Evolutionary conservation across 2,113 vertebrate species (phyloP).

Genomic region (Xenopus borealis): DNA sequence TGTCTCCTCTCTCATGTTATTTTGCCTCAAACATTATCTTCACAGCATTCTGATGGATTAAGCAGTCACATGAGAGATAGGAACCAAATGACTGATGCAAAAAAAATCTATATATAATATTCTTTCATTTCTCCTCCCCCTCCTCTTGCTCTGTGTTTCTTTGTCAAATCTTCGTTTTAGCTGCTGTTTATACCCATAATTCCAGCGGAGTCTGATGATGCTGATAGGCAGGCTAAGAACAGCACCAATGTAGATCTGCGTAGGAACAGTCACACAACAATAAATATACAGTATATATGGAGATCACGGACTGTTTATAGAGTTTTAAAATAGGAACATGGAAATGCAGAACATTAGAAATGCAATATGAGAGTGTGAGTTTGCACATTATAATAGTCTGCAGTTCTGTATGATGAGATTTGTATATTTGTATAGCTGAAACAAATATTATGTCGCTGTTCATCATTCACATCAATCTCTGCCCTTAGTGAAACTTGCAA

Average conservation of each 20-base stretch:
- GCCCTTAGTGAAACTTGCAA: too few species aligned
- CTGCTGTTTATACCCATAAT: constrained; percentile 35
- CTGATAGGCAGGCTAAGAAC: constrained; percentile 7
- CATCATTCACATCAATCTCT: too few species aligned
- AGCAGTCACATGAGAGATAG: constrained; percentile 99
- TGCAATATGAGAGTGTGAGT: too few species aligned
- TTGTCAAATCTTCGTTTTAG: constrained; percentile 30
- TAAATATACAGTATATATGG: constrained; percentile 4
- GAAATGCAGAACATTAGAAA: too few species aligned
- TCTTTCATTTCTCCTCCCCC: constrained; percentile 30
- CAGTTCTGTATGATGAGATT: too few species aligned
- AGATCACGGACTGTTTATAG: neutral
- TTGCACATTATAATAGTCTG: too few species aligned
- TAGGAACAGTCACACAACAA: neutral
- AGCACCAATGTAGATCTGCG: constrained; percentile 2
- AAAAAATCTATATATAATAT: constrained; percentile 65
- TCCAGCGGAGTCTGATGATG: constrained; percentile 17
- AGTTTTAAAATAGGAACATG: too few species aligned
- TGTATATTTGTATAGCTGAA: too few species aligned
- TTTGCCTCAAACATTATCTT: constrained; percentile 99
- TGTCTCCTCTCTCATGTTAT: constrained; percentile 99
- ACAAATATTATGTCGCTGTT: too few species aligned
- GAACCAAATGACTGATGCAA: constrained; percentile 99
- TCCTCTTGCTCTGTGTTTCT: constrained; percentile 38
- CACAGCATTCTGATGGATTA: constrained; percentile 99